Evolutionary conservation across 2,888 invertebrate genomes (phyloP).

Genomic region (Pandemis heparana): DNA sequence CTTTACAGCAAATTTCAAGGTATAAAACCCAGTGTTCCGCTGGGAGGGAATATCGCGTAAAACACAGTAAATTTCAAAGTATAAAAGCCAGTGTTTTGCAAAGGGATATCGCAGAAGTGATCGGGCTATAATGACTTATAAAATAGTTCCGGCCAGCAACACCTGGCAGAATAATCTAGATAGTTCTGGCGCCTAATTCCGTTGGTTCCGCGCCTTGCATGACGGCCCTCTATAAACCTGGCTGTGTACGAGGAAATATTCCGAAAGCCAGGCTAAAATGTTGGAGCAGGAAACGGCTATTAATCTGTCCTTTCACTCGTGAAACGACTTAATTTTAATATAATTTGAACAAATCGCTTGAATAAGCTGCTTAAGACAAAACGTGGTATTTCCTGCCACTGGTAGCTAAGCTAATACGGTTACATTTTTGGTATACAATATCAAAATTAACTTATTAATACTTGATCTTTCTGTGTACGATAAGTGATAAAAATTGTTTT

Average conservation of each 20-base stretch:
- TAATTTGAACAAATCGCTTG: background rate
- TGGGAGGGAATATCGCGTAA: background rate
- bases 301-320: slow-evolving; percentile 22
- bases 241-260: slow-evolving; percentile 51
- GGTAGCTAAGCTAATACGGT: too few species aligned
- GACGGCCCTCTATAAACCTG: slow-evolving; percentile 24
- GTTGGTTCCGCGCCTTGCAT: slow-evolving; percentile 33
- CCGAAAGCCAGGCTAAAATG: slow-evolving; percentile 46
- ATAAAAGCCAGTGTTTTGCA: background rate
- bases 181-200: slow-evolving; percentile 22
- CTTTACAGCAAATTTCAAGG: background rate
- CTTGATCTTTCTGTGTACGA: too few species aligned
- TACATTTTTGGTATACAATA: too few species aligned
- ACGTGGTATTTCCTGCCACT: background rate
- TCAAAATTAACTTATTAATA: too few species aligned
- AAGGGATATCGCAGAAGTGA: slow-evolving; percentile 6
- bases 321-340: slow-evolving; percentile 20
- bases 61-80: background rate
- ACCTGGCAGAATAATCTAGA: slow-evolving; percentile 49
- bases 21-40: background rate
- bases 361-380: background rate
- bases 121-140: slow-evolving; percentile 32
- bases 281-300: slow-evolving; percentile 13
- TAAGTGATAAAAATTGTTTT: background rate
- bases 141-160: slow-evolving; percentile 44